Percentiles rank a stretch among this genome's conserved stretches.
Conservation (phyloP, 2,888 invertebrate species). For the Protonemura montana region DNA sequence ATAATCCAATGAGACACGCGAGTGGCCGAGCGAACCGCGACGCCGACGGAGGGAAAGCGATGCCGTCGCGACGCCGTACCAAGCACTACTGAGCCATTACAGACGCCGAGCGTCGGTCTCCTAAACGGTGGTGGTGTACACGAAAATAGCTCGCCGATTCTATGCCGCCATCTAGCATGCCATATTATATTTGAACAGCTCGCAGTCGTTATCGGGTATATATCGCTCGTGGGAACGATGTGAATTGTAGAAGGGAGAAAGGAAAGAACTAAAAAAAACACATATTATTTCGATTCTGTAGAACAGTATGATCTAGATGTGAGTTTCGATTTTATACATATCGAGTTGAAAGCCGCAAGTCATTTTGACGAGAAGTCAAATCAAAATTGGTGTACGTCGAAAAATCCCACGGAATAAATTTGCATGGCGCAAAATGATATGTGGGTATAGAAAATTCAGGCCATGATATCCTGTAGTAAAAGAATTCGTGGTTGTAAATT, state of each 20-base stretch:
- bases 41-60: background rate
- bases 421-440: background rate
- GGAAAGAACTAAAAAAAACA: background rate
- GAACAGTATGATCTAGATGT: background rate
- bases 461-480: background rate
- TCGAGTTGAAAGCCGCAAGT: background rate
- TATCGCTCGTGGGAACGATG: background rate
- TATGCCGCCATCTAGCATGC: background rate
- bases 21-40: background rate
- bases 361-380: background rate
- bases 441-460: background rate
- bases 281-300: background rate
- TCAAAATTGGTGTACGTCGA: background rate
- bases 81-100: constrained; percentile 7
- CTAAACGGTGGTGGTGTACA: background rate
- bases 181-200: background rate
- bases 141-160: background rate
- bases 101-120: background rate
- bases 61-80: background rate
- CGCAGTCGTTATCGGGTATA: background rate
- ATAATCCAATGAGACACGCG: background rate
- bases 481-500: background rate
- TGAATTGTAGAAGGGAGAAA: background rate
- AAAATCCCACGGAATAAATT: background rate
- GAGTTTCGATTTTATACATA: background rate